Conservation (phyloP, 2,797 vertebrate species). For the Anguilla megastoma region DNA sequence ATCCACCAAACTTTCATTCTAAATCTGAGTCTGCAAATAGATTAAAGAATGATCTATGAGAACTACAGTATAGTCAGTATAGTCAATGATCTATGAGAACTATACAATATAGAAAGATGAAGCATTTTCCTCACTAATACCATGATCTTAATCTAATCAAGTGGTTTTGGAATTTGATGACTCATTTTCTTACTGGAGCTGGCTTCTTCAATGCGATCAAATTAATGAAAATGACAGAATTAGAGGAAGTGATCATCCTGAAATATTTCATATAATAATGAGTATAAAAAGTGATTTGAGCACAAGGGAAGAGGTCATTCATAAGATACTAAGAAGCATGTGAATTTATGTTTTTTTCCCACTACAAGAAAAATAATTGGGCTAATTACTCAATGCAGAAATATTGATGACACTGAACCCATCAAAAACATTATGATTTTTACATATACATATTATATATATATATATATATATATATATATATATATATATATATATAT, state of each 20-base stretch:
- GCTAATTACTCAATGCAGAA: not conserved
- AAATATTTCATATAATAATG: not conserved
- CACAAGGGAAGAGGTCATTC: not conserved
- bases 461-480: no score
- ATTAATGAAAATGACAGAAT: conserved; percentile 8
- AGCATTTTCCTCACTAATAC: not conserved
- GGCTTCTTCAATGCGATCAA: not conserved
- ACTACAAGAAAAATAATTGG: not conserved
- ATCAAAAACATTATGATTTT: not conserved
- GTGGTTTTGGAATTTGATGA: not conserved
- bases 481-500: no score
- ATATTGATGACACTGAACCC: not conserved
- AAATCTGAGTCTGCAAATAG: not conserved
- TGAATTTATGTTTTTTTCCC: not conserved
- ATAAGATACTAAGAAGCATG: not conserved
- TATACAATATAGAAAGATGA: not conserved
- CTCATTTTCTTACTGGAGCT: conserved; percentile 7
- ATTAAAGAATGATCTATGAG: not conserved
- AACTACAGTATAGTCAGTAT: not conserved
- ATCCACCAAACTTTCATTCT: not conserved
- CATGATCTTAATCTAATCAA: not conserved
- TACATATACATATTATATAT: no score
- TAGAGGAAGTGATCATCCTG: not conserved
- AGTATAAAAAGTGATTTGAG: not conserved
- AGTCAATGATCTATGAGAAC: not conserved